Evolutionary conservation across 1,140 invertebrate genomes (phyloP).

Genomic region (Leptopilina boulardi): DNA sequence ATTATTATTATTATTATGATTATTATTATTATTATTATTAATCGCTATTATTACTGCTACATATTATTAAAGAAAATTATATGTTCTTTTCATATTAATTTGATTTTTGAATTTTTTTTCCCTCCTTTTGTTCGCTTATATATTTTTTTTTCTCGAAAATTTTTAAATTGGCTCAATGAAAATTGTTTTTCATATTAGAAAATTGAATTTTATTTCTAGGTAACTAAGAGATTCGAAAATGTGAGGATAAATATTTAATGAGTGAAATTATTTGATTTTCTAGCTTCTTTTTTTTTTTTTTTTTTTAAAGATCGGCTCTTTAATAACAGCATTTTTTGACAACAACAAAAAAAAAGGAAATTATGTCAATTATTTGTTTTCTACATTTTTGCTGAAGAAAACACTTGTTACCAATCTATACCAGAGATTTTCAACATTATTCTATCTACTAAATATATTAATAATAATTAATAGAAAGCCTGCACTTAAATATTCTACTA

Average conservation of each 20-base stretch:
- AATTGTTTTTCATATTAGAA: too few species aligned
- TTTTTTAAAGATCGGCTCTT: not conserved
- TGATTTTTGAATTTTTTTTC: constrained; percentile 48
- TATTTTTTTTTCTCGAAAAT: not conserved
- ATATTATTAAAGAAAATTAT: constrained; percentile 61
- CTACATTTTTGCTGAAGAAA: constrained; percentile 22
- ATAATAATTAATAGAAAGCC: not conserved
- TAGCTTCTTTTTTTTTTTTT: too few species aligned
- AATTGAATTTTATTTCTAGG: too few species aligned
- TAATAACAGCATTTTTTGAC: not conserved
- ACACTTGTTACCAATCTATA: not conserved
- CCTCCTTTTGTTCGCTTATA: constrained; percentile 45
- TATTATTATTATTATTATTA: constrained; percentile 20
- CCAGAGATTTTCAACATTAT: not conserved
- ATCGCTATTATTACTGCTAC: constrained; percentile 58
- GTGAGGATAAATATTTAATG: too few species aligned
- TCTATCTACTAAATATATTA: constrained; percentile 8
- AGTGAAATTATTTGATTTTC: too few species aligned
- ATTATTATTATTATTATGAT: too few species aligned
- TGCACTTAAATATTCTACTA: constrained; percentile 31
- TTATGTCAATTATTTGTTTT: constrained; percentile 30
- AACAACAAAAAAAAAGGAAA: too few species aligned
- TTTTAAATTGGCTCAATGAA: too few species aligned
- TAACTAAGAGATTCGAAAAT: too few species aligned
- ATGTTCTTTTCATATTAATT: constrained; percentile 64